These are phyloP conservation scores for Pterostichus niger DNA, from an alignment of 2,888 invertebrate species.

Conservation along the genomic window DNA sequence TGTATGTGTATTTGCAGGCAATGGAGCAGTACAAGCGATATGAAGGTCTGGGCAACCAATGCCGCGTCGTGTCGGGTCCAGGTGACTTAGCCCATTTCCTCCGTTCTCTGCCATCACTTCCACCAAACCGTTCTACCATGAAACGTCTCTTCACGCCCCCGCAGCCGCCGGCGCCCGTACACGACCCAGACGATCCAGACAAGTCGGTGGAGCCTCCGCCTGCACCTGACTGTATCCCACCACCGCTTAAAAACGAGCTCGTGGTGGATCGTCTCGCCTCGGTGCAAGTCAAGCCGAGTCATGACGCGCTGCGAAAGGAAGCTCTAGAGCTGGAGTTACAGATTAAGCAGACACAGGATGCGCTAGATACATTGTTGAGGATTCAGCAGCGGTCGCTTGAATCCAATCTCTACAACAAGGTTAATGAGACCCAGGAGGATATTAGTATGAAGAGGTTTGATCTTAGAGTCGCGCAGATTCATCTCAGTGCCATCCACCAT, in stretches of 20 bases:
- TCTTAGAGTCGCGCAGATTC: slow-evolving; percentile 93
- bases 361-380: slow-evolving; percentile 89
- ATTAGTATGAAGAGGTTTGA: slow-evolving; percentile 96
- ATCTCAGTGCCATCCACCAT: slow-evolving; percentile 92
- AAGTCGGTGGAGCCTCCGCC: slow-evolving; percentile 71
- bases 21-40: slow-evolving; percentile 91
- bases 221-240: slow-evolving; percentile 84
- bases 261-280: slow-evolving; percentile 88
- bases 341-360: slow-evolving; percentile 92
- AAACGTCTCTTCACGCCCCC: slow-evolving; percentile 83
- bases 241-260: slow-evolving; percentile 90
- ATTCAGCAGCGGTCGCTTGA: slow-evolving; percentile 89
- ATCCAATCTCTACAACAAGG: slow-evolving; percentile 93
- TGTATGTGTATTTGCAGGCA: slow-evolving; percentile 79
- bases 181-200: slow-evolving; percentile 76
- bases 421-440: slow-evolving; percentile 97
- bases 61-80: slow-evolving; percentile 86
- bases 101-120: slow-evolving; percentile 82
- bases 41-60: slow-evolving; percentile 88
- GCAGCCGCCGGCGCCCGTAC: slow-evolving; percentile 81
- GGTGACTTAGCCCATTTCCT: slow-evolving; percentile 89
- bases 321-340: slow-evolving; percentile 90
- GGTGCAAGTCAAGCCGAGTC: slow-evolving; percentile 85
- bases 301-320: slow-evolving; percentile 90
- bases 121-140: slow-evolving; percentile 77